Evolutionary conservation across 2,888 invertebrate species (phyloP).

Genomic region (Leptothorax acervorum): DNA sequence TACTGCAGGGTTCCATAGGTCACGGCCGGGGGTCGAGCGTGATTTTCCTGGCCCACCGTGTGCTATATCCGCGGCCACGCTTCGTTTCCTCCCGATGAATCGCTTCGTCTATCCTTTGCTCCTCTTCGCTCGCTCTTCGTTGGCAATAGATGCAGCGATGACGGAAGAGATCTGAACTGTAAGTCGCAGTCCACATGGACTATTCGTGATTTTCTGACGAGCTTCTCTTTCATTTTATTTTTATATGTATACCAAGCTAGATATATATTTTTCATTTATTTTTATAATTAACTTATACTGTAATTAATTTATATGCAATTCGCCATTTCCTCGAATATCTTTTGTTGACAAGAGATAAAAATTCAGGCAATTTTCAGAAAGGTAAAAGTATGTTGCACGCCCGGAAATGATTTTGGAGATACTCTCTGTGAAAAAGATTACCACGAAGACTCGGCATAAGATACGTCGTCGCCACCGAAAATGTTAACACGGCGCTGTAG

Average conservation of each 20-base stretch:
- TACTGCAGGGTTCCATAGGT: conserved; percentile 62
- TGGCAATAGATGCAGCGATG: conserved; percentile 40
- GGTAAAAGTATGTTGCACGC: neutral
- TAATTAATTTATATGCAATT: neutral
- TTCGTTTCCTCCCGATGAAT: conserved; percentile 61
- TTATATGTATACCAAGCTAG: neutral
- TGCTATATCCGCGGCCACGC: conserved; percentile 60
- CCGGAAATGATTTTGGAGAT: neutral
- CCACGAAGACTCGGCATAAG: conserved; percentile 58
- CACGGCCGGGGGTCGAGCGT: conserved; percentile 72
- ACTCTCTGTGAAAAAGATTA: neutral
- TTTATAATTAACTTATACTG: neutral
- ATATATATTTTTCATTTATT: neutral
- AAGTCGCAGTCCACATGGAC: neutral
- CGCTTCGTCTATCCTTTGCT: conserved; percentile 29
- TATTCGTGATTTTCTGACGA: neutral
- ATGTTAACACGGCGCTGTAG: conserved; percentile 72
- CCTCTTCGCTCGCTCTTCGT: conserved; percentile 31
- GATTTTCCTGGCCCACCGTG: conserved; percentile 75
- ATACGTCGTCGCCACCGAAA: conserved; percentile 70
- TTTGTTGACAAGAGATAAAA: neutral
- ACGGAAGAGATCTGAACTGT: neutral
- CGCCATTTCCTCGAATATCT: neutral
- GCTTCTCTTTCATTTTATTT: neutral
- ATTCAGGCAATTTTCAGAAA: neutral